Conservation (phyloP, 2,113 vertebrate species). For the Heptranchias perlo region DNA sequence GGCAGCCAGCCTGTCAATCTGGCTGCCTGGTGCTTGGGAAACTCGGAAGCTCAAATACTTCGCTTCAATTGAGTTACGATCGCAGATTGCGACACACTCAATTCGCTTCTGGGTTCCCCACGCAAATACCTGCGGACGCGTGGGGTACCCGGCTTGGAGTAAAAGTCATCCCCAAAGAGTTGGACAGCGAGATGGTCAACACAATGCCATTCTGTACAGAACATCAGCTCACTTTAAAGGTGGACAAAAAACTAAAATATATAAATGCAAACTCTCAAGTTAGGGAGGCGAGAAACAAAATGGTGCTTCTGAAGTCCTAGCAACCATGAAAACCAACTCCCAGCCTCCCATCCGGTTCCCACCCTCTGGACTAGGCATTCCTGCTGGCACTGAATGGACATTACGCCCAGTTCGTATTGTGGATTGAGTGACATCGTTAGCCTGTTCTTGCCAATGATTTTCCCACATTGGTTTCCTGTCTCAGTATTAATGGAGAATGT, state of each 20-base stretch:
- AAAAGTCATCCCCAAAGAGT: background rate
- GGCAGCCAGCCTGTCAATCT: too few relatives aligned
- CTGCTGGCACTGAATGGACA: background rate
- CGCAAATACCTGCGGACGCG: too few relatives aligned
- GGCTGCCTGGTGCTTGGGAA: too few relatives aligned
- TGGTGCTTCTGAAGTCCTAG: background rate
- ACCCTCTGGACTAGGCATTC: background rate
- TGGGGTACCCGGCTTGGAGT: too few relatives aligned
- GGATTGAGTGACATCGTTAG: background rate
- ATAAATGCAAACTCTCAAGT: background rate
- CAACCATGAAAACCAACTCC: background rate
- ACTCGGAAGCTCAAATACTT: too few relatives aligned
- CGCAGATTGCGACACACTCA: too few relatives aligned
- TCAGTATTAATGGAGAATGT: background rate
- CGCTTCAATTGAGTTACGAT: too few relatives aligned
- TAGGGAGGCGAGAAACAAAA: background rate
- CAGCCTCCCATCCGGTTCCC: background rate
- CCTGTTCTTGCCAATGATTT: background rate
- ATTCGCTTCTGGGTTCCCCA: too few relatives aligned
- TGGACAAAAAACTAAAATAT: background rate
- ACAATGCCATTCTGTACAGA: background rate
- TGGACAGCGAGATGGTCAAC: background rate
- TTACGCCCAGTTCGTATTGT: background rate
- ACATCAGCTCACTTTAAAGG: background rate
- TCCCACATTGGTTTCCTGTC: background rate